These are phyloP conservation scores for Moxostoma hubbsi DNA, from an alignment of 2,797 vertebrate species.

Conservation along the genomic window DNA sequence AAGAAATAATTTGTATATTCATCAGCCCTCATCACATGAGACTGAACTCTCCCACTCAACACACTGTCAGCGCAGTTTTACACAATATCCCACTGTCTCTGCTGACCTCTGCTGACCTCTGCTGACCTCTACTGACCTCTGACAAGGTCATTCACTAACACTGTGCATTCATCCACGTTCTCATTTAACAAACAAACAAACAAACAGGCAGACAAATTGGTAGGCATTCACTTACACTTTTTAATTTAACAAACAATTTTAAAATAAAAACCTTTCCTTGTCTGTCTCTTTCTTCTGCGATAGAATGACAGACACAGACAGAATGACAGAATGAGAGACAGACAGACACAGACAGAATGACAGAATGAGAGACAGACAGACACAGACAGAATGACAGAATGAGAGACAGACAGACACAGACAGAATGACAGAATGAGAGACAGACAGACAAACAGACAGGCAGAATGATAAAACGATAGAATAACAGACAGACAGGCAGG, in stretches of 20 bases:
- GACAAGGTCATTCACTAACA: constrained; percentile 29
- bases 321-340: too few species aligned
- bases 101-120: constrained; percentile 19
- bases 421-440: too few species aligned
- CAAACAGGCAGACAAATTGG: neutral
- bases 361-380: too few species aligned
- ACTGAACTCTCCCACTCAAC: constrained; percentile 51
- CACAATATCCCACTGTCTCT: constrained; percentile 54
- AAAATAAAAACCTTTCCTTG: too few species aligned
- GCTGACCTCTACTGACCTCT: constrained; percentile 34
- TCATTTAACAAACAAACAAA: neutral
- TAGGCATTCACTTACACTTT: neutral
- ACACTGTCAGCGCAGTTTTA: constrained; percentile 27
- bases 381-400: too few species aligned
- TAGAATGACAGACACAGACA: too few species aligned
- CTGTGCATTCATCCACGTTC: neutral
- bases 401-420: too few species aligned
- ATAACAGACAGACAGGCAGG: too few species aligned
- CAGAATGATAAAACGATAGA: too few species aligned
- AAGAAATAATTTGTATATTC: constrained; percentile 49
- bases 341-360: too few species aligned
- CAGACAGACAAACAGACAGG: too few species aligned
- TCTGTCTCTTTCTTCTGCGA: too few species aligned
- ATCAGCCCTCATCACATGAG: constrained; percentile 56
- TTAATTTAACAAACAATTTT: neutral